A percentile compares a stretch with the other conserved stretches of the same genome.
phyloP scores from a whole-genome alignment of 2,888 invertebrate species.

The Trisateles emortualis region DNA sequence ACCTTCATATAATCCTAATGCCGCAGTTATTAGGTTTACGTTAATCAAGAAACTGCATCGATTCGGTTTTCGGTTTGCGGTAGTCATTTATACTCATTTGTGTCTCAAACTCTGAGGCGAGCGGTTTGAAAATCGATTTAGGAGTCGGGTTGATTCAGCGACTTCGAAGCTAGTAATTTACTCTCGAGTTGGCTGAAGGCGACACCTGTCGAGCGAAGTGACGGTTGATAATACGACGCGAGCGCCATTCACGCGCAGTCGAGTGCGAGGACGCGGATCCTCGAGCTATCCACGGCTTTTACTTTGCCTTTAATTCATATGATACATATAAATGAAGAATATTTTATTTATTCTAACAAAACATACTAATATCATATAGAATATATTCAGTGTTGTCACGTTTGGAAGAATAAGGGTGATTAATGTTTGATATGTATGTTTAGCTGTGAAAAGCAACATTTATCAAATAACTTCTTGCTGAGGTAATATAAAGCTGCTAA shows the following conservation, averaged over 20 bases:
- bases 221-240: conserved; percentile 84
- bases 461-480: conserved; percentile 73
- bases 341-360: not conserved
- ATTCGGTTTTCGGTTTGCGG: conserved; percentile 41
- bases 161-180: conserved; percentile 84
- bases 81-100: conserved; percentile 64
- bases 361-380: not conserved
- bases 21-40: conserved; percentile 19
- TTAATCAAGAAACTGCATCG: conserved; percentile 45
- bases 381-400: not conserved
- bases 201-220: conserved; percentile 85
- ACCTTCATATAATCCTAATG: not conserved
- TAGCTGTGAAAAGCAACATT: conserved; percentile 60
- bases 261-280: conserved; percentile 67
- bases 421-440: conserved; percentile 37
- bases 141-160: conserved; percentile 82
- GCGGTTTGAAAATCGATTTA: conserved; percentile 81
- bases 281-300: conserved; percentile 52
- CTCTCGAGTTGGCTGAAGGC: conserved; percentile 85
- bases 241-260: conserved; percentile 78
- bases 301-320: conserved; percentile 32
- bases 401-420: conserved; percentile 2
- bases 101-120: conserved; percentile 65
- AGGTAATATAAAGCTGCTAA: conserved; percentile 81
- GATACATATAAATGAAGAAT: conserved; percentile 26